Conservation (phyloP, 2,113 vertebrate species). For the Antechinus flavipes region DNA sequence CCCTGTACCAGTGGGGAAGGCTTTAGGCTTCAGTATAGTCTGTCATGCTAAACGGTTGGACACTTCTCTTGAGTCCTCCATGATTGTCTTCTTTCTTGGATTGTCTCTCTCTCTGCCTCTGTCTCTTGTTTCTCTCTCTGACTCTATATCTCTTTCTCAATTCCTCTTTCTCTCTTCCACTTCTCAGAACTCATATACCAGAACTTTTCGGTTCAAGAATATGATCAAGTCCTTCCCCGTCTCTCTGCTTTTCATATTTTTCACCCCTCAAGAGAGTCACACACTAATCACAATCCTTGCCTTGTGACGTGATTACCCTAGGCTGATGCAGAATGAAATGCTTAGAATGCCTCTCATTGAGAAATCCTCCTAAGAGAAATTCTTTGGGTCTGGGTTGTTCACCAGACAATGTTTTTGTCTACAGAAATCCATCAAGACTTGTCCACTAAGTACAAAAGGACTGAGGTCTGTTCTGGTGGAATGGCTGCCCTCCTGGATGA, state of each 20-base stretch:
- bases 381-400: not conserved
- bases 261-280: not conserved
- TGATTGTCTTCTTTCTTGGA: not conserved
- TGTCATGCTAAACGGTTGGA: not conserved
- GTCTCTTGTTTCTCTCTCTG: not conserved
- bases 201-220: not conserved
- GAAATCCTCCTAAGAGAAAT: not conserved
- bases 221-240: not conserved
- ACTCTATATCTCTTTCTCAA: not conserved
- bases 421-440: not conserved
- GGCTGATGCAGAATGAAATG: not conserved
- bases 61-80: not conserved
- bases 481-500: not conserved
- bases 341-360: not conserved
- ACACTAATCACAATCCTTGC: not conserved
- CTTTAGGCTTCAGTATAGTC: not conserved
- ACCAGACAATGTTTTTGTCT: not conserved
- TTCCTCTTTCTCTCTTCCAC: not conserved
- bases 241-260: not conserved
- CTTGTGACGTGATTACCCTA: not conserved
- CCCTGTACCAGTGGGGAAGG: not conserved
- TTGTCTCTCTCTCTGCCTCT: not conserved
- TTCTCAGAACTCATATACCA: not conserved
- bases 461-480: not conserved
- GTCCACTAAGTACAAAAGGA: not conserved